A percentile compares a stretch with the other conserved stretches of the same genome.
phyloP scores from a whole-genome alignment of 2,797 vertebrate genomes.

The Parotocinclus haroldoi region DNA sequence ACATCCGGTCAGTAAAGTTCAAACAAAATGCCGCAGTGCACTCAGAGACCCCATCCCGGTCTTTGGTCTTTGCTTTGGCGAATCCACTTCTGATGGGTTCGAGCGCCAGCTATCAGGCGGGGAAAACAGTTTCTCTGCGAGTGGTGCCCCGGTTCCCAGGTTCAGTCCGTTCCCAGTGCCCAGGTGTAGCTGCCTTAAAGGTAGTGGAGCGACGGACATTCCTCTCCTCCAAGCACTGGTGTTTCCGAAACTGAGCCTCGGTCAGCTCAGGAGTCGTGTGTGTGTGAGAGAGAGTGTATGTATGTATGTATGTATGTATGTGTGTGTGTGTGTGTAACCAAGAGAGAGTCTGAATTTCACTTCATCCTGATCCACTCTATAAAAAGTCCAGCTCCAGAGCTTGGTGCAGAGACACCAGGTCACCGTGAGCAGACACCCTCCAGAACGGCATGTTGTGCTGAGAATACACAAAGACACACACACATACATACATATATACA shows the following conservation, averaged over 20 bases:
- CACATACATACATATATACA: not conserved
- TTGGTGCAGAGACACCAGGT: conserved; percentile 93
- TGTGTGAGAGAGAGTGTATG: conserved; percentile 13
- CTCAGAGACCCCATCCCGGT: not conserved
- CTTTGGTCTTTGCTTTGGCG: conserved; percentile 54
- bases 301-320: conserved; percentile 33
- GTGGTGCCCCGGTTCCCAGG: no score
- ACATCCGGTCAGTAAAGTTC: conserved; percentile 42
- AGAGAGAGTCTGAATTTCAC: not conserved
- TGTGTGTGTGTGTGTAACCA: not conserved
- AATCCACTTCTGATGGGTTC: conserved; percentile 33
- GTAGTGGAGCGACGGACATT: conserved; percentile 52
- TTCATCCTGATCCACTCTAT: conserved; percentile 61
- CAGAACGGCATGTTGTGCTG: conserved; percentile 99
- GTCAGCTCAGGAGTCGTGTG: conserved; percentile 40
- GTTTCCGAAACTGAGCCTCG: conserved; percentile 47
- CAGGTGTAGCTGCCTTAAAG: conserved; percentile 70
- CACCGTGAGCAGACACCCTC: conserved; percentile 91
- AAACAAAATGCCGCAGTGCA: conserved; percentile 9
- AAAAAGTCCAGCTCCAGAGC: conserved; percentile 96
- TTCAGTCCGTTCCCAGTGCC: not conserved
- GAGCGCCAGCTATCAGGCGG: not conserved
- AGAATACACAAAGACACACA: conserved; percentile 7
- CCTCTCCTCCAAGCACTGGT: conserved; percentile 45
- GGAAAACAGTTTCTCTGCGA: no score